Base-by-base conservation (phyloP, 2,797 vertebrate species). In the Chaunax sp. region DNA sequence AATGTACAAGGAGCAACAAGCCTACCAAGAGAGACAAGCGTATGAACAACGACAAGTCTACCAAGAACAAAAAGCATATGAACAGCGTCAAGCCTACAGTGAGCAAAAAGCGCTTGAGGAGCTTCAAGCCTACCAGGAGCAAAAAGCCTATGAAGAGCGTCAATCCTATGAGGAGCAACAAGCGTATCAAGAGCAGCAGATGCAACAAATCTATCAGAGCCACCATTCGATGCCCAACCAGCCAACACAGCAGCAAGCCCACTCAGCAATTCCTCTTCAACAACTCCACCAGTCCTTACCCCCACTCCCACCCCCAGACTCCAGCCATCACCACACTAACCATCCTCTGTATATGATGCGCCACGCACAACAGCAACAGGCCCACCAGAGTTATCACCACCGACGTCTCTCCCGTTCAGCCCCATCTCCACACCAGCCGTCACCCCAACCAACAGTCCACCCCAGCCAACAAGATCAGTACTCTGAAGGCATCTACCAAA, bases 241-340 rank as follows among this genome's bases (percentile, higher is more conserved):
- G 72, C 88, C 92, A 61, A 90, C 93, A 2, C 89, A 88, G 20
- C 90, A 87, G 67, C 86, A 89, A 50, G 26, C 83, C 45, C 87
- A 84, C 61, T 88, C 90, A 1, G 92, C 91, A 16, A 78, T 91
- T 35, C 74, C 86, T 35, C 80, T 89, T 16, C 92, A 93, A 55
- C 92, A 92, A n/a, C 83, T 90, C 43, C 93, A 92, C 76, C 93
- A 94, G 70, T 94, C 94, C 43, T 75, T 94, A 72, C 94, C 94
- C 2, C 90, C 91, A 0, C 64, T 94, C 13, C 90, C 90, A 0
- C 91, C 92, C 41, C 86, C 90, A 37, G 93, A 94, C 43, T 72
- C 91, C 14, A 23, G 68, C 47, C 81, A 88, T 37, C 81, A 77
- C 19, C 77, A 81, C 12, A 5, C 75, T 15, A 86, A 88, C 78